A percentile compares a stretch with the other conserved stretches of the same genome.
Evolutionary conservation across 2,888 invertebrate genomes (phyloP).

Genomic region (Eueremaeus valkanovi): DNA sequence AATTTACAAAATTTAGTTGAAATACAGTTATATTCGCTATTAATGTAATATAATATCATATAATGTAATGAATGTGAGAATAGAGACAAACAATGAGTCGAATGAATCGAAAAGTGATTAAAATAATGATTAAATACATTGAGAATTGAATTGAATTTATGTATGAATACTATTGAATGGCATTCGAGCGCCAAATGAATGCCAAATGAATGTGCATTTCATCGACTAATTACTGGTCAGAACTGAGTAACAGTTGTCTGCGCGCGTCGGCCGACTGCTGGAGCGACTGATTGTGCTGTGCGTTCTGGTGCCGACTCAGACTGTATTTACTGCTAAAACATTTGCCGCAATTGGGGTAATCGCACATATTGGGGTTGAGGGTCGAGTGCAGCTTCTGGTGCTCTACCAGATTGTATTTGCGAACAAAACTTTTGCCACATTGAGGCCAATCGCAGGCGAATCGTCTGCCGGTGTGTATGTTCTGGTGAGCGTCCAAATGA

Average conservation of each 20-base stretch:
- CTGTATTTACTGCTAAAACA: constrained; percentile 40
- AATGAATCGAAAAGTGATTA: too few species aligned
- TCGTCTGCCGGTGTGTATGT: constrained; percentile 38
- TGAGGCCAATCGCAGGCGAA: constrained; percentile 37
- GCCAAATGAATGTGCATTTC: not conserved
- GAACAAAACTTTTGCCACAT: constrained; percentile 41
- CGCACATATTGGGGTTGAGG: constrained; percentile 38
- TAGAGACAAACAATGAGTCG: too few species aligned
- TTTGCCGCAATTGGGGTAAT: constrained; percentile 39
- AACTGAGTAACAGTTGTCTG: constrained; percentile 6
- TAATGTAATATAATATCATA: too few species aligned
- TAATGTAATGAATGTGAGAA: too few species aligned
- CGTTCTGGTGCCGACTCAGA: constrained; percentile 36
- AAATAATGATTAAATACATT: not conserved
- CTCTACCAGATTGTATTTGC: constrained; percentile 39
- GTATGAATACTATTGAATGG: not conserved
- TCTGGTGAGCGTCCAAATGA: constrained; percentile 38
- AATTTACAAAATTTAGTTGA: too few species aligned
- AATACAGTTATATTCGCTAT: too few species aligned
- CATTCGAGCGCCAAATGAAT: not conserved
- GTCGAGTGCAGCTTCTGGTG: constrained; percentile 38
- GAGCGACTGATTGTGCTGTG: constrained; percentile 38
- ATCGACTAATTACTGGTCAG: constrained; percentile 3
- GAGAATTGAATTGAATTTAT: not conserved
- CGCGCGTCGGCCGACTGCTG: not conserved